Percentiles rank a stretch among this genome's conserved stretches.
Evolutionary conservation across 2,888 invertebrate genomes (phyloP).

Genomic region (Clivina fossor): DNA sequence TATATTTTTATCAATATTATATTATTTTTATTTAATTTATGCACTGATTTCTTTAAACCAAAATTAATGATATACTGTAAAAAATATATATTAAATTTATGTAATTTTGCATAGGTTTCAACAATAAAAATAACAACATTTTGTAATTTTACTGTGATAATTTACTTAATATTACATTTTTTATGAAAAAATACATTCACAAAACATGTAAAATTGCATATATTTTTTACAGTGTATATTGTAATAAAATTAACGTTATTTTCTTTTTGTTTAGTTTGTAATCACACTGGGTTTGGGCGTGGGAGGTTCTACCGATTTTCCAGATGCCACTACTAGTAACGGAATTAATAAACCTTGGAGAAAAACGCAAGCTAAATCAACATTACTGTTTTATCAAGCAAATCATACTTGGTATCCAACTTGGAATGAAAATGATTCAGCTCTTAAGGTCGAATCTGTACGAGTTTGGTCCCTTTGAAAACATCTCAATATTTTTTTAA

Average conservation of each 20-base stretch:
- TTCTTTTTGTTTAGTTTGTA: slow-evolving; percentile 58
- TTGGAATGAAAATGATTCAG: slow-evolving; percentile 54
- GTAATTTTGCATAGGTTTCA: too few species aligned
- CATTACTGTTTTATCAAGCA: slow-evolving; percentile 63
- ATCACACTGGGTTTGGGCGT: slow-evolving; percentile 69
- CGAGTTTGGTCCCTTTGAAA: slow-evolving; percentile 53
- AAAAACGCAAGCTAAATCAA: slow-evolving; percentile 59
- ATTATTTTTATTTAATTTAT: too few species aligned
- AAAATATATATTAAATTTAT: too few species aligned
- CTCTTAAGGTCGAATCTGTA: slow-evolving; percentile 58
- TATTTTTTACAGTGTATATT: too few species aligned
- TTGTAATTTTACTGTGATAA: too few species aligned
- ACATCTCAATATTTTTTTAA: slow-evolving; percentile 13
- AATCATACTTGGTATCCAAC: slow-evolving; percentile 60
- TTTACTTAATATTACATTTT: too few species aligned
- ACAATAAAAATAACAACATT: too few species aligned
- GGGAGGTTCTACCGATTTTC: slow-evolving; percentile 68
- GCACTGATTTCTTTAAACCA: too few species aligned
- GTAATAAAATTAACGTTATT: too few species aligned
- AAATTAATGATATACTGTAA: too few species aligned
- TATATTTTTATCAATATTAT: too few species aligned
- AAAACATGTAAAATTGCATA: slow-evolving; percentile 37
- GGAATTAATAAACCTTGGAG: slow-evolving; percentile 66
- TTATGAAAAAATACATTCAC: too few species aligned
- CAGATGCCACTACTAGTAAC: slow-evolving; percentile 53